Evolutionary conservation across 2,797 vertebrate species (phyloP).

Genomic region (Sebastes steindachneri): DNA sequence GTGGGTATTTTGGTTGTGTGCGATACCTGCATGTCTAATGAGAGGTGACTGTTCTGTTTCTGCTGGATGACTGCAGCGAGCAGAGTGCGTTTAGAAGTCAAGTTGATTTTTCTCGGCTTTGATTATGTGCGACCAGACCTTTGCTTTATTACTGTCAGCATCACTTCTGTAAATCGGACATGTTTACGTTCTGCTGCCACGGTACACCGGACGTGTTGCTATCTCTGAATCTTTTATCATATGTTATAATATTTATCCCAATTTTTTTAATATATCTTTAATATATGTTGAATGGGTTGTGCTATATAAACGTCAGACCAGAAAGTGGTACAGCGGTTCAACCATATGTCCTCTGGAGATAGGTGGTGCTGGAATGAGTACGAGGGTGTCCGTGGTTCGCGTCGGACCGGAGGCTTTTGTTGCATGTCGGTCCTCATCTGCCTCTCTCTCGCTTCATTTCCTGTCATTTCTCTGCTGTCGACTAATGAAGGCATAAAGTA

Average conservation of each 20-base stretch:
- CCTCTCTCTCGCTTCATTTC: background rate
- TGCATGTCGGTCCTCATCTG: background rate
- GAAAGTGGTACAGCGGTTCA: background rate
- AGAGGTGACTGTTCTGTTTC: conserved; percentile 41
- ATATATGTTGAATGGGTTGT: background rate
- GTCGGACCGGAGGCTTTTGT: background rate
- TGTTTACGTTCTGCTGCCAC: background rate
- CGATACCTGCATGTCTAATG: conserved; percentile 47
- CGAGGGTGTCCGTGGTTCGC: background rate
- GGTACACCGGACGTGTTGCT: background rate
- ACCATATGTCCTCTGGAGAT: background rate
- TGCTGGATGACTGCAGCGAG: conserved; percentile 25
- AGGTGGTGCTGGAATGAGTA: background rate
- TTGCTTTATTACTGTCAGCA: conserved; percentile 3
- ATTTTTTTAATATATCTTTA: background rate
- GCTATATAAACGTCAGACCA: background rate
- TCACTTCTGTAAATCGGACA: background rate
- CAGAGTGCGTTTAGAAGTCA: conserved; percentile 26
- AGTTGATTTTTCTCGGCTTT: conserved; percentile 32
- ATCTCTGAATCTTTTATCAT: background rate
- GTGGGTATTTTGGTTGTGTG: conserved; percentile 16
- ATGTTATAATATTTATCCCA: background rate
- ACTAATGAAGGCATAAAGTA: background rate
- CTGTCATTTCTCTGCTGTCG: background rate
- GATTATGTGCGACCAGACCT: conserved; percentile 12